These are phyloP conservation scores for Uropetala carovei DNA, from an alignment of 2,888 invertebrate genomes.

Conservation along the genomic window DNA sequence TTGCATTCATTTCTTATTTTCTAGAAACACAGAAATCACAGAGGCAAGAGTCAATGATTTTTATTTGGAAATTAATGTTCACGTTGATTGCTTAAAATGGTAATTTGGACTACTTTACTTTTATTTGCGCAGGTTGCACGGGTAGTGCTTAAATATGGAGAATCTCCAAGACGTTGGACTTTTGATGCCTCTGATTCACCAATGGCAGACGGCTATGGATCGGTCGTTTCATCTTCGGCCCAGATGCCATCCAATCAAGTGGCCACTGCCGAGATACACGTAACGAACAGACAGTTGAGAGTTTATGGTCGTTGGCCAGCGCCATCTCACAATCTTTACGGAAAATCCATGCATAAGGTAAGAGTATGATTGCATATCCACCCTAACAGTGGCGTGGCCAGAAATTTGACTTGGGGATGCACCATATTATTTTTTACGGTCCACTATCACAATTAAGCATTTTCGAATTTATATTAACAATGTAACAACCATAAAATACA, in stretches of 20 bases:
- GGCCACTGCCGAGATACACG: constrained; percentile 66
- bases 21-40: too few species aligned
- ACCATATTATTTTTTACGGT: too few species aligned
- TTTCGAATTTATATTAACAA: too few species aligned
- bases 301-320: constrained; percentile 66
- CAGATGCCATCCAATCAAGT: neutral
- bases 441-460: too few species aligned
- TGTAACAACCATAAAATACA: too few species aligned
- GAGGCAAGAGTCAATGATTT: too few species aligned
- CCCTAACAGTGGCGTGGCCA: too few species aligned
- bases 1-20: too few species aligned
- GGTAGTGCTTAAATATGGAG: constrained; percentile 65
- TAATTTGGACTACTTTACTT: neutral
- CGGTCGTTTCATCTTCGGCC: constrained; percentile 40
- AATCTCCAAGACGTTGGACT: constrained; percentile 67
- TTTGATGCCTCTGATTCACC: constrained; percentile 66
- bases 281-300: constrained; percentile 67
- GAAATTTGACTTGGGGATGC: too few species aligned
- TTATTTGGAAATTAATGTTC: too few species aligned
- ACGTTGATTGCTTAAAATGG: too few species aligned
- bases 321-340: constrained; percentile 15
- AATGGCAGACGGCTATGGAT: constrained; percentile 67
- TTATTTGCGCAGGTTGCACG: constrained; percentile 60
- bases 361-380: neutral
- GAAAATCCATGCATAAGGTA: constrained; percentile 8